Percentiles rank a stretch among this genome's conserved stretches.
Conservation (phyloP, 2,797 vertebrate species). For the Bradypodion ventrale region DNA sequence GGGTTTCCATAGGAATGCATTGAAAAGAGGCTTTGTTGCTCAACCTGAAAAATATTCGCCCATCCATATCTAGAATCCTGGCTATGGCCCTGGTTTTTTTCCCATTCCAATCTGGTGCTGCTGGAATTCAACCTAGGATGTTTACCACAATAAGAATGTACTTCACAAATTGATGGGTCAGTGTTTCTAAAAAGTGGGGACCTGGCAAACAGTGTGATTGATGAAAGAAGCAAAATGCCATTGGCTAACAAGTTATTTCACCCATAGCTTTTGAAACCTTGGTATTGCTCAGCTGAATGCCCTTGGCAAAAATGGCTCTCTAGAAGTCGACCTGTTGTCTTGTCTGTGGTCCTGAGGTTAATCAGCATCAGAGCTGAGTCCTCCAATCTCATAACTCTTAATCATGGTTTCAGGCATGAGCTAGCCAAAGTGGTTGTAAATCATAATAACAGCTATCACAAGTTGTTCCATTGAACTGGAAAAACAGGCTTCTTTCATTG, state of each 20-base stretch:
- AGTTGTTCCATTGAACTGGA: constrained; percentile 54
- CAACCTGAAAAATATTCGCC: too few species aligned
- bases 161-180: not conserved
- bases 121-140: not conserved
- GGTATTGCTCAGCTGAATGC: not conserved
- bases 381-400: constrained; percentile 28
- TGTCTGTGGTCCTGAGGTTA: constrained; percentile 8
- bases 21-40: too few species aligned
- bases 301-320: constrained; percentile 19
- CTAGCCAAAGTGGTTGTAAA: constrained; percentile 56
- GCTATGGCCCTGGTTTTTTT: too few species aligned
- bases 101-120: not conserved
- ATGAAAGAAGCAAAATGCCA: not conserved
- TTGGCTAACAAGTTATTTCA: not conserved
- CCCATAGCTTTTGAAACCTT: constrained; percentile 1
- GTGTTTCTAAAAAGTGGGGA: not conserved
- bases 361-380: constrained; percentile 24
- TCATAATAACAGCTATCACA: constrained; percentile 46
- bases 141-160: not conserved
- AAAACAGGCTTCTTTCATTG: constrained; percentile 49
- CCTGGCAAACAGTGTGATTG: not conserved
- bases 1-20: too few species aligned
- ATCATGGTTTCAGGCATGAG: constrained; percentile 33
- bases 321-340: not conserved
- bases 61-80: too few species aligned